Evolutionary conservation across 2,797 vertebrate species (phyloP), one percentile per base, ranked within the genome.

Genomic region (Brachyrhaphis roseni): DNA sequence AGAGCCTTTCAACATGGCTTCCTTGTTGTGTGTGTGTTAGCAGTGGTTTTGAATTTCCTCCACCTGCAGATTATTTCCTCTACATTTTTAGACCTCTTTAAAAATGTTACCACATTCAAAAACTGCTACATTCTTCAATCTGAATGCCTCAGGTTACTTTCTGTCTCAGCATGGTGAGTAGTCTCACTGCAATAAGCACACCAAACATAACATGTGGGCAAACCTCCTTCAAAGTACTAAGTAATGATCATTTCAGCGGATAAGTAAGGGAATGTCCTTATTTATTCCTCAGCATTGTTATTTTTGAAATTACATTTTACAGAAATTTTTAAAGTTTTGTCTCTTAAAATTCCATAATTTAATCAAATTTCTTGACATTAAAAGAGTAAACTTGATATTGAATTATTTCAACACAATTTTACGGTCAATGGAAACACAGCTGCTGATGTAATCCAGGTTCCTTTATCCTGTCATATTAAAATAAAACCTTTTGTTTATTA

Each of bases 401-500:
- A 66, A 66, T 66, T 51, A 51, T 51, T 51, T 23, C 20, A 51
- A 23, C 20, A 51, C 8, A 23, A 23, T 51, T 51, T 51, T 51
- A 51, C 23, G 49, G 49, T 23, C 20, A 51, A 3, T 53, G 51
- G 23, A n/a, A 57, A 57, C 51, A 53, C 53, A 13, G 11, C 23
- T 26, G 8, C 23, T 53, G 51, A 53, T 26, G 51, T 53, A 66
- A 64, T 39, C 34, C 18, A 20, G 16, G 7, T 8, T 66, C 1
- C 12, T 43, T 41, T 43, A 15, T n/a, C 12, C 12, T 70, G 78
- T 76, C 39, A 51, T 78, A 57, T 72, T 88, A 75, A 75, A 57
- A 26, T 57, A 57, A 57, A 57, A 57, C 5, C 5, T 7, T 49
- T 49, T 49, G 47, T 57, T n/a, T 74, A 62, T 76, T 75, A 47